Base-by-base conservation (phyloP, 2,888 invertebrate genomes). In the Patella pellucida region DNA sequence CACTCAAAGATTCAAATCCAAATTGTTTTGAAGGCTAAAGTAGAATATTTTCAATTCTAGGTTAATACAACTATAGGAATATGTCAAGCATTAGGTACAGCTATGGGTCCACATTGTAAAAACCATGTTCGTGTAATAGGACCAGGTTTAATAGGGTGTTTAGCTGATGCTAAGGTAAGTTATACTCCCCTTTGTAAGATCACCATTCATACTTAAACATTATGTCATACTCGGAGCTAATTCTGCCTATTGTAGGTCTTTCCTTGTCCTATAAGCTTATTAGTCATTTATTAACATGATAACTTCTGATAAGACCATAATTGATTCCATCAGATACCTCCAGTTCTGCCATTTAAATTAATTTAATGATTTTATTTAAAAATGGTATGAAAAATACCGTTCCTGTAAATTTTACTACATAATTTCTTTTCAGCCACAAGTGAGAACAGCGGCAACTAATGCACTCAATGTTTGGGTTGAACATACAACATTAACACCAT, bases 381-480 rank as follows among this genome's bases (percentile, higher is more conserved):
- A 1, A 41, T 41, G 41, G 4, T 9, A 1, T 41, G 41, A 41
- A 41, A 41, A 4, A 31, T 31, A 31, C 31, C n/a, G n/a, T n/a
- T n/a, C n/a, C 27, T 9, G 41, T 41, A 9, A 41, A 41, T 41
- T 41, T 41, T 41, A 41, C 7, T 41, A 41, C 4, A 41, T 41
- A 41, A 41, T 41, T 41, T 41, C 41, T 14, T 79, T 73, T 86
- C 94, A 96, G 93, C 94, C 94, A 31, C 95, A 95, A 93, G 95
- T 97, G 85, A 93, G 97, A 76, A 90, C 94, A 0, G 94, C 96
- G 0, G 95, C 96, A 0, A 93, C 95, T 52, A 93, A 94, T n/a
- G 95, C 96, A 84, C 94, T 97, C 68, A 96, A 96, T 87, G 92
- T 95, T 3, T 97, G 96, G 94, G 95, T 95, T 68, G 95, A 95